Percentiles rank a stretch among this genome's conserved stretches.
Evolutionary conservation across 2,888 invertebrate genomes (phyloP).

Genomic region (Phragmatobia fuliginosa): DNA sequence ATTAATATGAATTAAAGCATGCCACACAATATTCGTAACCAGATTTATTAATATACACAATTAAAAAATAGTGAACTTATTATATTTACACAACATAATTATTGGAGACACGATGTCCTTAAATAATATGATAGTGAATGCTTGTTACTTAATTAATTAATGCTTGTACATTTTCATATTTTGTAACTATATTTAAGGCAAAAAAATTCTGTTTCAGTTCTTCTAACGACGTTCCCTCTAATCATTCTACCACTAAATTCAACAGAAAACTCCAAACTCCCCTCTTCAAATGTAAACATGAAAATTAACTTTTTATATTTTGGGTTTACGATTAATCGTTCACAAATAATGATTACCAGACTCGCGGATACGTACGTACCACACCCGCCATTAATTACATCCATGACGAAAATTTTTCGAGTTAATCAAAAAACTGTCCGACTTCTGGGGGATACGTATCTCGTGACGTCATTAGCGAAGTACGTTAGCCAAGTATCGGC

Average conservation of each 20-base stretch:
- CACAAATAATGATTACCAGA: conserved; percentile 31
- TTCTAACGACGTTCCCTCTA: too few relatives aligned
- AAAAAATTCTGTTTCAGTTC: too few relatives aligned
- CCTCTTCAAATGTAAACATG: conserved; percentile 4
- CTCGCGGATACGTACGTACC: conserved; percentile 46
- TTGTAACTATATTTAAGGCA: too few relatives aligned
- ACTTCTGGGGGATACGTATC: conserved; percentile 60
- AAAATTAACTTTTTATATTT: conserved; percentile 23
- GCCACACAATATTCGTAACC: too few relatives aligned
- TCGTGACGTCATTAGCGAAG: conserved; percentile 72
- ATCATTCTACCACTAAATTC: background rate
- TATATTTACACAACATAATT: background rate
- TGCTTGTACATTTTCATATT: too few relatives aligned
- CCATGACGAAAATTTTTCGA: conserved; percentile 70
- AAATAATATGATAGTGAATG: too few relatives aligned
- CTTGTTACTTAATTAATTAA: too few relatives aligned
- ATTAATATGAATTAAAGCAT: too few relatives aligned
- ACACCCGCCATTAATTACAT: conserved; percentile 74
- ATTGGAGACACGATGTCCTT: too few relatives aligned
- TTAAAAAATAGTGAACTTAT: background rate
- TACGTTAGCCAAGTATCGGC: conserved; percentile 55
- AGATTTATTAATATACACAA: background rate
- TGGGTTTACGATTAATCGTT: conserved; percentile 29
- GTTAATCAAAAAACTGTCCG: conserved; percentile 77
- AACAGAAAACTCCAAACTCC: background rate